Percentiles rank a stretch among this genome's conserved stretches.
phyloP scores from a whole-genome alignment of 2,888 invertebrate species.

The Dasysyrphus albostriatus region DNA sequence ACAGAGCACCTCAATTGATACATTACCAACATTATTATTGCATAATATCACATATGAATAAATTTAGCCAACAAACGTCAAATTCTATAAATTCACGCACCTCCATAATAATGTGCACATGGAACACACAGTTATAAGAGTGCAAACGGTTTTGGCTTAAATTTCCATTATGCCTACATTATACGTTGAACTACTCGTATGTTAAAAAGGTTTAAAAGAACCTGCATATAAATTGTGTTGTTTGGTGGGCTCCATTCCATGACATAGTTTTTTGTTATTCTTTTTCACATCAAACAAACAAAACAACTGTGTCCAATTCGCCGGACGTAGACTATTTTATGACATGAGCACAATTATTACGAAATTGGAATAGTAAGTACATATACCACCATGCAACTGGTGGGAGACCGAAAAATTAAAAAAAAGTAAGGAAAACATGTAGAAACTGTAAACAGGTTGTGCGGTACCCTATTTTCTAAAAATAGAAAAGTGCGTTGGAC shows the following conservation, averaged over 20 bases:
- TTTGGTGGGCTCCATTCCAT: background rate
- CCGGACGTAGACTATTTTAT: constrained; percentile 13
- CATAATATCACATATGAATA: constrained; percentile 53
- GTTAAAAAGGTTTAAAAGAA: constrained; percentile 16
- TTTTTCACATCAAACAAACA: constrained; percentile 7
- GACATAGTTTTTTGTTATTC: constrained; percentile 1
- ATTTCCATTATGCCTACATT: background rate
- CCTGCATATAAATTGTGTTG: background rate
- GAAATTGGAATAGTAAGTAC: constrained; percentile 10
- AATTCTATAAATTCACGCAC: constrained; percentile 45
- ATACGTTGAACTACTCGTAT: background rate
- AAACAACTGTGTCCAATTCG: constrained; percentile 8
- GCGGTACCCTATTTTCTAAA: background rate
- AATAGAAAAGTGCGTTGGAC: too few relatives aligned
- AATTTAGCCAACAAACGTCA: constrained; percentile 44
- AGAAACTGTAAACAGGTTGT: background rate
- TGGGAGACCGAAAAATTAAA: background rate
- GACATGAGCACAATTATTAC: constrained; percentile 21
- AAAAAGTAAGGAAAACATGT: background rate
- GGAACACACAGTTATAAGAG: constrained; percentile 4
- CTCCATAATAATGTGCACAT: background rate
- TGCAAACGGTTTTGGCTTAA: constrained; percentile 6
- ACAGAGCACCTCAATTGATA: constrained; percentile 13
- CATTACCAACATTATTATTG: constrained; percentile 29
- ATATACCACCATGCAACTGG: background rate